Conservation (phyloP, 1,140 invertebrate genomes). For the Nilaparvata lugens region DNA sequence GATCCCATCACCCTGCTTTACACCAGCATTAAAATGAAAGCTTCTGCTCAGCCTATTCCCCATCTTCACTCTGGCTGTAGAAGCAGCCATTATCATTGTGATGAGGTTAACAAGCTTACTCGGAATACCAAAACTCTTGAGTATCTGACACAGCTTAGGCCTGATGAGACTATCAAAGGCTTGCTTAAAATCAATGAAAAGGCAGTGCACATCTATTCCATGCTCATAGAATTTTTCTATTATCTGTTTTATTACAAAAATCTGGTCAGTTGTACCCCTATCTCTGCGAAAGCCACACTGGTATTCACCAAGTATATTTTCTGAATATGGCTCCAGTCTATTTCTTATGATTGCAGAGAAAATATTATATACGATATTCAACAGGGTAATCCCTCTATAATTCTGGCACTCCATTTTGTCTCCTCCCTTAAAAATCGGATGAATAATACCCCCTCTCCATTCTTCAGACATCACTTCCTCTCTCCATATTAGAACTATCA, state of each 20-base stretch:
- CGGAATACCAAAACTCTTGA: too few species aligned
- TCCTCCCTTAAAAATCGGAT: conserved; percentile 19
- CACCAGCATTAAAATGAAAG: too few species aligned
- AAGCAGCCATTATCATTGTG: too few species aligned
- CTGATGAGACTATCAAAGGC: background rate
- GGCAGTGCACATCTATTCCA: background rate
- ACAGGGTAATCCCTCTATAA: conserved; percentile 20
- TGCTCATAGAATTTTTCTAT: conserved; percentile 8
- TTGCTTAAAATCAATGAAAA: background rate
- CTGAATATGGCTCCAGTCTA: background rate
- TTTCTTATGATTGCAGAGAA: background rate
- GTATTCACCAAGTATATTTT: conserved; percentile 7
- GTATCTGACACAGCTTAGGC: background rate
- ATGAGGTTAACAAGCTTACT: too few species aligned
- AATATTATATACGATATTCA: conserved; percentile 16
- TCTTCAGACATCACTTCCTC: conserved; percentile 12
- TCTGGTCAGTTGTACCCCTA: conserved; percentile 8
- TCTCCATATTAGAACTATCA: conserved; percentile 14
- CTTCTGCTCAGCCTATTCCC: too few species aligned
- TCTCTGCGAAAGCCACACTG: conserved; percentile 2
- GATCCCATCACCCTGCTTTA: too few species aligned
- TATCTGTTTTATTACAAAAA: conserved; percentile 15
- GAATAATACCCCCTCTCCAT: conserved; percentile 11
- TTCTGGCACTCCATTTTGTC: conserved; percentile 17
- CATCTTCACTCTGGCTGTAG: too few species aligned